phyloP scores from a whole-genome alignment of 23 tunicate genomes.

The Clavelina lepadiformis region DNA sequence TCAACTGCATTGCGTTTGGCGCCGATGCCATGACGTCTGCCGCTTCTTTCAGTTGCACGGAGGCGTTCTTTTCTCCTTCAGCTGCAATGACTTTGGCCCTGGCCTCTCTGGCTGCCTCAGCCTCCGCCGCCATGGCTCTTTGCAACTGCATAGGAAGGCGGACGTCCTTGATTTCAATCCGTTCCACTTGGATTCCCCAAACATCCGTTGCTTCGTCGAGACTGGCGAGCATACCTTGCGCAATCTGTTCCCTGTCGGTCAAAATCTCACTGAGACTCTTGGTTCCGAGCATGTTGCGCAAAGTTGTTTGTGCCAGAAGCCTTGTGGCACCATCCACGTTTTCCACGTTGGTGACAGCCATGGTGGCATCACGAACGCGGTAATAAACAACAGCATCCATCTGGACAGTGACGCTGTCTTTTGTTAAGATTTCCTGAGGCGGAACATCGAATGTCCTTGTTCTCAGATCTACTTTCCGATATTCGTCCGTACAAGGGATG shows the following conservation, averaged over 20 bases:
- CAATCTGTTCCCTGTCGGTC: constrained; percentile 82
- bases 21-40: constrained; percentile 79
- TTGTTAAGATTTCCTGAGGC: constrained; percentile 89
- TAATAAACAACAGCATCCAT: constrained; percentile 97
- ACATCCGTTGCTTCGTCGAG: constrained; percentile 84
- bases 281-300: constrained; percentile 88
- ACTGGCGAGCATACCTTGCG: constrained; percentile 45
- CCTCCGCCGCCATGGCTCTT: constrained; percentile 98
- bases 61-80: constrained; percentile 96
- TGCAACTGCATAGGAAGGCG: constrained; percentile 77
- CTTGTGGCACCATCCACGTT: constrained; percentile 87
- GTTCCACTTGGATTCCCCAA: constrained; percentile 93
- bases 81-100: constrained; percentile 98
- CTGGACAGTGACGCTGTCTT: constrained; percentile 89
- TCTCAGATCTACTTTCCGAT: constrained; percentile 68
- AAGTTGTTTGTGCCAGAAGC: constrained; percentile 89
- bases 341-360: constrained; percentile 65
- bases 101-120: constrained; percentile 94
- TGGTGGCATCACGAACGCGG: constrained; percentile 56
- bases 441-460: constrained; percentile 87
- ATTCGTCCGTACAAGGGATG: constrained; percentile 92
- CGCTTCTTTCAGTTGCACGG: constrained; percentile 83
- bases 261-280: constrained; percentile 64
- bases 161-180: constrained; percentile 92
- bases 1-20: constrained; percentile 90